These are phyloP conservation scores for Pantherophis alleghaniensis DNA, from an alignment of 2,797 vertebrate species.

Conservation along the genomic window DNA sequence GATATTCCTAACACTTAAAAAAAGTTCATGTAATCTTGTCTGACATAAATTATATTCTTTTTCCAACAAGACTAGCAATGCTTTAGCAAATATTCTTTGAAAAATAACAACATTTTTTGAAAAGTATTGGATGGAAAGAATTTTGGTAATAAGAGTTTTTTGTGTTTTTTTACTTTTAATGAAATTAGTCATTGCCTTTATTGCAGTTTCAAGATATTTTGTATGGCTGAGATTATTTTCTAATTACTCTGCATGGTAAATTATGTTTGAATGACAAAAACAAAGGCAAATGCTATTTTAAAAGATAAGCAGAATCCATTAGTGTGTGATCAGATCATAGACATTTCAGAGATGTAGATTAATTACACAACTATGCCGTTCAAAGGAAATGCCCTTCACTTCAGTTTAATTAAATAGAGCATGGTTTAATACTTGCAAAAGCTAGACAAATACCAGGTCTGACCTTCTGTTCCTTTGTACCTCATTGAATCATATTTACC, in stretches of 20 bases:
- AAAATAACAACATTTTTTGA: background rate
- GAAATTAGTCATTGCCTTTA: constrained; percentile 58
- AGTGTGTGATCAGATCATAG: constrained; percentile 42
- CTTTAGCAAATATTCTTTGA: constrained; percentile 8
- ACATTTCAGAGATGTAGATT: constrained; percentile 41
- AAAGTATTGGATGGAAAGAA: constrained; percentile 45
- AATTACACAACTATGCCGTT: constrained; percentile 49
- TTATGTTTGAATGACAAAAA: constrained; percentile 62
- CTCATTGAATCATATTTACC: background rate
- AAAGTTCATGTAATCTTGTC: background rate
- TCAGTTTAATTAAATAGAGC: constrained; percentile 27
- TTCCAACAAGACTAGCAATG: constrained; percentile 33
- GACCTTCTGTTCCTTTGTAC: background rate
- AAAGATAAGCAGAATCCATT: constrained; percentile 59
- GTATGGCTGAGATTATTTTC: constrained; percentile 55
- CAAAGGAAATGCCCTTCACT: constrained; percentile 45
- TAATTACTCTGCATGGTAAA: constrained; percentile 56
- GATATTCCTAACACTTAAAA: background rate
- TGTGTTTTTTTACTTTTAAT: constrained; percentile 45
- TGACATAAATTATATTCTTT: constrained; percentile 23
- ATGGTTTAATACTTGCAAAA: background rate
- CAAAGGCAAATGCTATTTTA: constrained; percentile 62
- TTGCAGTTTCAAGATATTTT: constrained; percentile 51
- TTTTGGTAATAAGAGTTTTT: constrained; percentile 48
- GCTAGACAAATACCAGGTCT: background rate